Conservation (phyloP, 2,888 invertebrate species). For the Formica aserva region DNA sequence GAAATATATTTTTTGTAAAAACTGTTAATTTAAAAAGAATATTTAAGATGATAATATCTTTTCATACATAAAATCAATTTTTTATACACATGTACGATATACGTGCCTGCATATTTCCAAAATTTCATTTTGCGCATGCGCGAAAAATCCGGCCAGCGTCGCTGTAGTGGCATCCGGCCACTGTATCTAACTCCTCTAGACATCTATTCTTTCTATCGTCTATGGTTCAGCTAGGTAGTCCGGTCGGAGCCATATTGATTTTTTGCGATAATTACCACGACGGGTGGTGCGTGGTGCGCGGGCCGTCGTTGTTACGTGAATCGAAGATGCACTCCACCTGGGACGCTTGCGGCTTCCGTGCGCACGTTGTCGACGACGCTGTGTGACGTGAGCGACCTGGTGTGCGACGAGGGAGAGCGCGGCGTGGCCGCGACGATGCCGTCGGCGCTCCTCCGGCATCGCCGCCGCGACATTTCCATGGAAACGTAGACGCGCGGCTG, state of each 20-base stretch:
- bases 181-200: no score
- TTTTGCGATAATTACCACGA: slow-evolving; percentile 6
- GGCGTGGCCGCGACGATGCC: slow-evolving; percentile 28
- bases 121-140: no score
- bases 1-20: no score
- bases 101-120: no score
- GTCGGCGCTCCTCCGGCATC: slow-evolving; percentile 21
- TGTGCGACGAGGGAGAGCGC: not conserved
- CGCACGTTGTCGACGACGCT: slow-evolving; percentile 4
- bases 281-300: slow-evolving; percentile 28
- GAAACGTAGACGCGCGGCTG: slow-evolving; percentile 49
- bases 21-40: no score
- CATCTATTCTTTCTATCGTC: not conserved
- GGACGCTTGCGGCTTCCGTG: not conserved
- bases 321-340: not conserved
- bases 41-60: no score
- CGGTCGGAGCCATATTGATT: slow-evolving; percentile 32
- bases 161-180: no score
- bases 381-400: slow-evolving; percentile 23
- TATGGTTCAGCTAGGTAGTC: not conserved
- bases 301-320: slow-evolving; percentile 29
- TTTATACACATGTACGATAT: no score
- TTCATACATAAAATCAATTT: no score
- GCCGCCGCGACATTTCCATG: slow-evolving; percentile 36
- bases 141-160: no score